A percentile compares a stretch with the other conserved stretches of the same genome.
These are phyloP conservation scores for Syrista parreyssii DNA, from an alignment of 2,888 invertebrate species.

Conservation along the genomic window DNA sequence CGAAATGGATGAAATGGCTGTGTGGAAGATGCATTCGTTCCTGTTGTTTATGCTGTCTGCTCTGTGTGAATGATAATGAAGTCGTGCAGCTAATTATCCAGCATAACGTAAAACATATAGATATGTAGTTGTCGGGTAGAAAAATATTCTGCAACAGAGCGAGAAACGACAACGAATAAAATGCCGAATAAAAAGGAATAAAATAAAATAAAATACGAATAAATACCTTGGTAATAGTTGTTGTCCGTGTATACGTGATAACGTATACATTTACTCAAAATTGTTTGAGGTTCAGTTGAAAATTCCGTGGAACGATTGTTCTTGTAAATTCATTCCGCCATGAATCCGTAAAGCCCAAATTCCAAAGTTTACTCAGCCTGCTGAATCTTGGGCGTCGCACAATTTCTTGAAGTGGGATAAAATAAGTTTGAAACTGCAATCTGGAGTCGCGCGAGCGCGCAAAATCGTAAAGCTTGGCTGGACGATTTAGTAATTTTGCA, in stretches of 20 bases:
- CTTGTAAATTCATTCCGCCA: not conserved
- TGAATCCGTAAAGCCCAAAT: not conserved
- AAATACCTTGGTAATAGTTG: too few relatives aligned
- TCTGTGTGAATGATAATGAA: not conserved
- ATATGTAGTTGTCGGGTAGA: not conserved
- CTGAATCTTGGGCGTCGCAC: not conserved
- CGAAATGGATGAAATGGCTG: not conserved
- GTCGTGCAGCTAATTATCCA: not conserved
- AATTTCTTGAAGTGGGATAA: not conserved
- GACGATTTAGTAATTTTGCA: not conserved
- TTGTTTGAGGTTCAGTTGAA: not conserved
- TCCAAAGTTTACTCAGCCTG: not conserved
- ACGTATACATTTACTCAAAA: not conserved
- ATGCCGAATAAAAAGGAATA: too few relatives aligned
- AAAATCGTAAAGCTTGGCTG: conserved; percentile 1
- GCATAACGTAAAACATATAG: not conserved
- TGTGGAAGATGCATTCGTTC: not conserved
- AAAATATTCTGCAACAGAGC: not conserved
- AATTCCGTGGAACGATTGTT: not conserved
- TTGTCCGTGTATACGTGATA: not conserved
- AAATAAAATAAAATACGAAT: too few relatives aligned
- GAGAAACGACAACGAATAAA: not conserved
- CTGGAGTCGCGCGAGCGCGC: not conserved
- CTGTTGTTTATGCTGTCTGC: not conserved
- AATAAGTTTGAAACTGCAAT: not conserved